A percentile compares a stretch with the other conserved stretches of the same genome.
Evolutionary conservation across 2,888 invertebrate genomes (phyloP).

Genomic region (Andrena bucephala): DNA sequence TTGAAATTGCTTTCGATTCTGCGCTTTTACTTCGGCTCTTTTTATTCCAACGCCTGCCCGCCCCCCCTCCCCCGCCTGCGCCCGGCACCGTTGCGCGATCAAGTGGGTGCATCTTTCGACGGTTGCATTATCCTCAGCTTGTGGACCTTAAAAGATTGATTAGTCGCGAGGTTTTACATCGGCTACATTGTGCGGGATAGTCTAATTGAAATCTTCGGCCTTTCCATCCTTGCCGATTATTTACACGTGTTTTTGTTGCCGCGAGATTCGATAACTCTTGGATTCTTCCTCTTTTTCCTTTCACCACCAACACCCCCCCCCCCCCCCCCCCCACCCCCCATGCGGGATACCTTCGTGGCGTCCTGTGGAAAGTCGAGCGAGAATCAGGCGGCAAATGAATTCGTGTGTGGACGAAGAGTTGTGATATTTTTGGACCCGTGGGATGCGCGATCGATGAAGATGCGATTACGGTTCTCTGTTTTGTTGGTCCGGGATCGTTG

Average conservation of each 20-base stretch:
- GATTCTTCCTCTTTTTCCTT: not conserved
- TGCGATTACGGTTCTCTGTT: too few species aligned
- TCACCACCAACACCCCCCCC: too few species aligned
- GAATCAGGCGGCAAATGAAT: not conserved
- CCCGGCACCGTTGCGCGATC: not conserved
- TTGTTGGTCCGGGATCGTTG: too few species aligned
- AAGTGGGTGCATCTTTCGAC: slow-evolving; percentile 13
- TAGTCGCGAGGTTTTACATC: slow-evolving; percentile 37
- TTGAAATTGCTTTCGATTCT: slow-evolving; percentile 63
- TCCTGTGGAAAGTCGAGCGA: too few species aligned
- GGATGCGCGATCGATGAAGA: too few species aligned
- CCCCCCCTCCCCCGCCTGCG: too few species aligned
- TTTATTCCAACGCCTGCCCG: slow-evolving; percentile 15
- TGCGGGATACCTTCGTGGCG: too few species aligned
- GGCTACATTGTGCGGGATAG: slow-evolving; percentile 26
- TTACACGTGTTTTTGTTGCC: slow-evolving; percentile 40
- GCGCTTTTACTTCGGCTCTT: slow-evolving; percentile 38
- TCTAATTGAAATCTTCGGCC: slow-evolving; percentile 25
- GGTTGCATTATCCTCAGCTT: not conserved
- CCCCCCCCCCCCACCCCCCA: too few species aligned
- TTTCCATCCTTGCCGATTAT: slow-evolving; percentile 19
- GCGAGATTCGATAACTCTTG: not conserved
- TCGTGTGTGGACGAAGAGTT: too few species aligned
- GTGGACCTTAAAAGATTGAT: slow-evolving; percentile 46
- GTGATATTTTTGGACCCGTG: too few species aligned